A percentile compares a stretch with the other conserved stretches of the same genome.
These are phyloP conservation scores for Laticauda colubrina DNA, from an alignment of 2,113 vertebrate genomes.

Conservation along the genomic window DNA sequence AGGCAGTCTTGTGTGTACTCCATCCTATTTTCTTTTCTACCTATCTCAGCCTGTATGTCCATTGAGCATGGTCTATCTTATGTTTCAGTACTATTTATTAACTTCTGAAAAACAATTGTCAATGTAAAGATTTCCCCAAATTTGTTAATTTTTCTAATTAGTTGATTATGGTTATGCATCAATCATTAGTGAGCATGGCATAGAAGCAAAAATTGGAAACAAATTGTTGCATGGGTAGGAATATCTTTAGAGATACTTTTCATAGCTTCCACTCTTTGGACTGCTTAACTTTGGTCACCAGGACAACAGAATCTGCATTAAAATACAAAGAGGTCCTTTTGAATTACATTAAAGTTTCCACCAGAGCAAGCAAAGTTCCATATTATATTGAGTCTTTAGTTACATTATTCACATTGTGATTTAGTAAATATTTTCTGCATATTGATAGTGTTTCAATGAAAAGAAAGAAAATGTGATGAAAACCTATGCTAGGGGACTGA, in stretches of 20 bases:
- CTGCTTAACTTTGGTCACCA: neutral
- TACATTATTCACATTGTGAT: neutral
- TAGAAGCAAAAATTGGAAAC: neutral
- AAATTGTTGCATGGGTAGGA: neutral
- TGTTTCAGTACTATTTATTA: neutral
- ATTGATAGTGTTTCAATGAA: slow-evolving; percentile 6
- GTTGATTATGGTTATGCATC: neutral
- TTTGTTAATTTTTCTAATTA: neutral
- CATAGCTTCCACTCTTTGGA: neutral
- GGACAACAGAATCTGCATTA: neutral
- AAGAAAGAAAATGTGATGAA: slow-evolving; percentile 12
- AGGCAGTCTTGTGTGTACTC: neutral
- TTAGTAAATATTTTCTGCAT: neutral
- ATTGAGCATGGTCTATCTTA: neutral
- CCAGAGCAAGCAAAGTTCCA: neutral
- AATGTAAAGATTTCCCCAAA: neutral
- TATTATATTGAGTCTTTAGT: neutral
- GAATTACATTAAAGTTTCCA: neutral
- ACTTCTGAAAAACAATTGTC: neutral
- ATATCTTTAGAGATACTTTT: neutral
- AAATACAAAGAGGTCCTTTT: neutral
- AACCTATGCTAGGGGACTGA: neutral
- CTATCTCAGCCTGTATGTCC: neutral
- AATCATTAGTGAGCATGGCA: neutral
- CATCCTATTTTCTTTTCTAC: neutral